phyloP scores from a whole-genome alignment of 2,113 vertebrate genomes.

The Misgurnus anguillicaudatus region DNA sequence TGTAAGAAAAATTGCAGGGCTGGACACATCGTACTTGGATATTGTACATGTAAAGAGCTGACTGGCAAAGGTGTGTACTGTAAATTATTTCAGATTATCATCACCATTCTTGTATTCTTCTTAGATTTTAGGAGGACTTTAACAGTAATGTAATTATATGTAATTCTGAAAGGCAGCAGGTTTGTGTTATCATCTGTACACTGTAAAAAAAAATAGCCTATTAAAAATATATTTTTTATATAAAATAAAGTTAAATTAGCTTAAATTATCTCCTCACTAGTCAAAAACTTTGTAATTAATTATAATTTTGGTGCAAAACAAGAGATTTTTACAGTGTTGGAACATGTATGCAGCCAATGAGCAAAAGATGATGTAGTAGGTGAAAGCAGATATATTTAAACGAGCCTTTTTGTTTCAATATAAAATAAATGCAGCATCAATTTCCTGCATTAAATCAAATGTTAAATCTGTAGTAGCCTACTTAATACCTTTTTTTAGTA shows the following conservation, averaged over 20 bases:
- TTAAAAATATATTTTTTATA: too few relatives aligned
- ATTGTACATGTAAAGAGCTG: not conserved
- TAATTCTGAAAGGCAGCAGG: too few relatives aligned
- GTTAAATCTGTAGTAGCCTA: too few relatives aligned
- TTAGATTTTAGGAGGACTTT: too few relatives aligned
- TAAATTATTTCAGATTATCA: constrained; percentile 1
- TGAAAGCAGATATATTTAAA: not conserved
- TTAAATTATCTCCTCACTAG: too few relatives aligned
- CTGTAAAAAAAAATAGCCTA: too few relatives aligned
- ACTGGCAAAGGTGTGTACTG: not conserved
- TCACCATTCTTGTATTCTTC: not conserved
- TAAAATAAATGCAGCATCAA: not conserved
- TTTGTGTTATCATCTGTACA: too few relatives aligned
- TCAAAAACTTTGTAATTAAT: too few relatives aligned
- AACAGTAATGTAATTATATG: too few relatives aligned
- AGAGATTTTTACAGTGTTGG: not conserved
- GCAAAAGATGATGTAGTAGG: not conserved
- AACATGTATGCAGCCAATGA: not conserved
- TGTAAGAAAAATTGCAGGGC: constrained; percentile 4
- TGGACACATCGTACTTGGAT: constrained; percentile 2
- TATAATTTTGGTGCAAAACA: not conserved
- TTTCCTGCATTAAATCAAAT: not conserved
- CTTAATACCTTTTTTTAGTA: too few relatives aligned
- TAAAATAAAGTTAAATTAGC: too few relatives aligned
- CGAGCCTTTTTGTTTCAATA: too few relatives aligned